Base-by-base conservation (phyloP, 2,113 vertebrate species). In the Sylvia atricapilla region DNA sequence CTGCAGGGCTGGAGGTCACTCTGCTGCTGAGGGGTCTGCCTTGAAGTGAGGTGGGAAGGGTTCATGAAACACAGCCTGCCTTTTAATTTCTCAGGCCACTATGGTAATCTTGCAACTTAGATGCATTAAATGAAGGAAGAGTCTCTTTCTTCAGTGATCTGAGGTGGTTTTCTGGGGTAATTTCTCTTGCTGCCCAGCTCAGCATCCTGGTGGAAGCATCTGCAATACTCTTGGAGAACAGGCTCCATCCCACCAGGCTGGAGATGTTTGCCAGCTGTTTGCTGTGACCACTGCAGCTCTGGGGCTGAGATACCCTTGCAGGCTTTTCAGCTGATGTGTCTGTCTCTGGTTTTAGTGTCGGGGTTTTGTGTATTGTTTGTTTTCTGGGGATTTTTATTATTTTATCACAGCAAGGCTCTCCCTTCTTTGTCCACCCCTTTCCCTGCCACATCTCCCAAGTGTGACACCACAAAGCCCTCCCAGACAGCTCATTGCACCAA, bases 261-360 rank as follows among this genome's bases (percentile, higher is more conserved):
- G 41, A 77, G 68, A 56, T 91, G 63, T 94, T 95, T 95, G 67
- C 25, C 83, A 96, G 88, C 74, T 94, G 86, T 68, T 84, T 78
- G 66, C 53, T 60, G 55, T 41, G 74, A 21, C 64, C 41, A 27
- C 47, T 89, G 88, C 73, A 79, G 4, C 19, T 37, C 67, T n/a
- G 50, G 64, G 44, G 46, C 80, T 43, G 20, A 86, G 27, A 49
- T n/a, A 41, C 47, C 37, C 23, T 70, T 33, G 3, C 50, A 37
- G 60, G 24, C 52, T 81, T 37, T 81, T 80, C n/a, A 77, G 79
- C 64, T 74, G 20, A 28, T 44, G 41, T 35, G 8, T 63, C 31
- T 68, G n/a, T 53, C 47, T 75, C 74, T 62, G 27, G 3, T 43
- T 43, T 63, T 28, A 35, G 10, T 16, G 12, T n/a, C 70, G 14